Evolutionary conservation across 2,797 vertebrate species (phyloP), one percentile per base, ranked within the genome.

Genomic region (Spizella passerina): DNA sequence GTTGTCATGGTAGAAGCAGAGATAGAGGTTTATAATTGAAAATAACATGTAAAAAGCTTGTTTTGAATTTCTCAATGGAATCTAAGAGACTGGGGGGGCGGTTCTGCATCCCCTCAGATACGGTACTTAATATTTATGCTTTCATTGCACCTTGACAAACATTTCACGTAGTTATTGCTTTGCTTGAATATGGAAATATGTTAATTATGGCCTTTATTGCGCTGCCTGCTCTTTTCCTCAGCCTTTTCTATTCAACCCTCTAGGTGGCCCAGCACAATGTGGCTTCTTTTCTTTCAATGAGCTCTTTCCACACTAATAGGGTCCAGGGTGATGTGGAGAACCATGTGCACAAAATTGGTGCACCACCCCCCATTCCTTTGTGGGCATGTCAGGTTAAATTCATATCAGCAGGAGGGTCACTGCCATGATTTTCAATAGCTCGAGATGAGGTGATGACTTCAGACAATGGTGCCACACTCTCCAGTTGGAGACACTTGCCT

Each of bases 121-220:
- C 2, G 13, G 61, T 71, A 46, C 82, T 95, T 96, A 83, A 72
- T 93, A 92, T 89, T 95, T 94, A 64, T 66, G 76, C 84, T 95
- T 89, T 78, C 61, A 30, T 82, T 94, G 91, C 90, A 96, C 98
- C 97, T 98, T 98, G 98, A 97, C 96, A 97, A 98, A 97, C 98
- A 97, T 97, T 96, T 96, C 98, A 98, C 97, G 90, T 97, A 97
- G 98, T 98, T 98, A 95, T 94, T 98, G 98, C 98, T 98, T 98
- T 98, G 96, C 97, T 97, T 98, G 98, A 99, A 98, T 98, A 98
- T 98, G 98, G 98, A 97, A 98, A 98, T 98, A 98, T 98, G 98
- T 98, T 98, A 98, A 98, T 98, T 90, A 92, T 81, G 78, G 97
- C 95, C 97, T 97, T 98, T 97, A 88, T 96, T 84, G 79, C 85